Evolutionary conservation across 2,888 invertebrate species (phyloP).

Genomic region (Anthophora plumipes): DNA sequence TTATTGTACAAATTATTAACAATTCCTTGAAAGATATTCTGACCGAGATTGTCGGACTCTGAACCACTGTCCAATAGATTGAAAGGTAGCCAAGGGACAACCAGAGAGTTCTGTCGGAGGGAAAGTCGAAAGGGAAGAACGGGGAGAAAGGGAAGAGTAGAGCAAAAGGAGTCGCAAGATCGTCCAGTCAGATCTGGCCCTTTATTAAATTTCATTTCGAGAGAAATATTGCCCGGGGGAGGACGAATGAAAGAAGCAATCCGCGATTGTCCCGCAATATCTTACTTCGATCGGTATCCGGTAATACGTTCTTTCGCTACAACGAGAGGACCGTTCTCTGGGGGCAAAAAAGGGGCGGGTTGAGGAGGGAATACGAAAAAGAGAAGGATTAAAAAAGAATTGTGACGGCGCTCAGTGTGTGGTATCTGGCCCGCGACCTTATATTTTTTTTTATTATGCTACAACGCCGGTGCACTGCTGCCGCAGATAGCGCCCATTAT

Average conservation of each 20-base stretch:
- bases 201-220: conserved; percentile 60
- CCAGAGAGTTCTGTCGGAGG: neutral
- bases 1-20: too few relatives aligned
- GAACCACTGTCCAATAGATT: too few relatives aligned
- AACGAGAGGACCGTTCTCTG: conserved; percentile 24
- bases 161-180: conserved; percentile 37
- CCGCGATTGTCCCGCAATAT: conserved; percentile 69
- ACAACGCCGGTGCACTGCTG: conserved; percentile 58
- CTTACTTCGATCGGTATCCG: conserved; percentile 69
- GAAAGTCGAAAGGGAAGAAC: neutral
- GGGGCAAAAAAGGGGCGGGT: neutral
- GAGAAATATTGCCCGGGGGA: conserved; percentile 52
- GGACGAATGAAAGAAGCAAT: conserved; percentile 62
- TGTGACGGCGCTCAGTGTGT: conserved; percentile 60
- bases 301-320: conserved; percentile 68
- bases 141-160: neutral
- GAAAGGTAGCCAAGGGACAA: neutral
- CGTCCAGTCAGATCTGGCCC: conserved; percentile 43
- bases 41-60: too few relatives aligned
- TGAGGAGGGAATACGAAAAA: neutral
- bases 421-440: conserved; percentile 69
- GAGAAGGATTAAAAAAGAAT: conserved; percentile 24
- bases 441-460: conserved; percentile 56
- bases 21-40: too few relatives aligned
- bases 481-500: conserved; percentile 72